Base-by-base conservation (phyloP, 1,140 invertebrate genomes). In the Drosophila nigrodunni region DNA sequence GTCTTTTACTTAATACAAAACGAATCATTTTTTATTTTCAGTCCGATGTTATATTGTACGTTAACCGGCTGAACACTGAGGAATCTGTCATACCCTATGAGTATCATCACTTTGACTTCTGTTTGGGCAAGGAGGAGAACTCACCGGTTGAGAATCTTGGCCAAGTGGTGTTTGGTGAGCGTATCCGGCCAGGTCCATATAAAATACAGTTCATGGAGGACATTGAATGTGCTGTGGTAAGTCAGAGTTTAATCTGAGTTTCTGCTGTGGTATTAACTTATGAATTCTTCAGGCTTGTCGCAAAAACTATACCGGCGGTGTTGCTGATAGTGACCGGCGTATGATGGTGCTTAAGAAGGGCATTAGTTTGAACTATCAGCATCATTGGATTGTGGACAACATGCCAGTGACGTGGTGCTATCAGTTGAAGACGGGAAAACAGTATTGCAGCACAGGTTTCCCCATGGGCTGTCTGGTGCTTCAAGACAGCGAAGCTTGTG, bases 401-500 rank as follows among this genome's bases (percentile, higher is more conserved):
- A 99, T 99, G 98, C 99, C 98, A 37, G 96, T 97, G 2, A 97
- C 96, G 0, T 99, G 97, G 96, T 99, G 98, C 93, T 99, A 98
- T 92, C 93, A 94, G 66, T 92, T 93, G 66, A 96, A 97, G 75
- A 95, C 95, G 91, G 95, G 94, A 69, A 94, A 95, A 91, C 95
- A 96, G 81, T 96, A 97, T 93, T 99, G 98, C 92, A 97, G 96
- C 49, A 98, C 96, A 65, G 98, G 98, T 37, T 99, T 99, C 92
- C 98, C 98, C 1, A 98, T 99, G 96, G 99, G 99, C n/a, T 99
- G 99, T 92, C 97, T 97, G 78, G 93, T 94, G 11, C 93, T 93
- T 30, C 50, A 72, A 7, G 90, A 92, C 65, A 80, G 89, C 52
- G 87, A 92, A 13, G 91, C 90, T 1, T 93, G 93, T 50, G 86